Conservation (phyloP, 2,888 invertebrate species). For the Erpobdella octoculata region DNA sequence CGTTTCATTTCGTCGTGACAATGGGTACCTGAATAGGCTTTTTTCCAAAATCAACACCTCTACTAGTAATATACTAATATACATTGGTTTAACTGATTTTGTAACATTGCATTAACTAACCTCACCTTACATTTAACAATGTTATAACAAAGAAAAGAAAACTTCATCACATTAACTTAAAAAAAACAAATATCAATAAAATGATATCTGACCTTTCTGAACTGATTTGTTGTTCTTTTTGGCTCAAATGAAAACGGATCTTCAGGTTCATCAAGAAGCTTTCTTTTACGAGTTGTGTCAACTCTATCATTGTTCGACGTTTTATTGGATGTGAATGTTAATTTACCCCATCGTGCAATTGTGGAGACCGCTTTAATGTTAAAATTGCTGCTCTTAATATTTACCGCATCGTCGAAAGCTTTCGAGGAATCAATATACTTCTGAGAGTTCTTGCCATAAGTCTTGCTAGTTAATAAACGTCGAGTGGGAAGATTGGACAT, state of each 20-base stretch:
- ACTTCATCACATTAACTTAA: too few species aligned
- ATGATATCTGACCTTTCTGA: too few species aligned
- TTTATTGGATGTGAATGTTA: constrained; percentile 20
- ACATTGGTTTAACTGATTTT: too few species aligned
- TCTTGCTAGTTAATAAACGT: constrained; percentile 18
- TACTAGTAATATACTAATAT: too few species aligned
- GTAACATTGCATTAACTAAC: too few species aligned
- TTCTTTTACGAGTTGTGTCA: constrained; percentile 15
- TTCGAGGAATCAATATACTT: constrained; percentile 6
- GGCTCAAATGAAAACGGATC: constrained; percentile 27
- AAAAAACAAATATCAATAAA: too few species aligned
- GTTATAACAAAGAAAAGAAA: too few species aligned
- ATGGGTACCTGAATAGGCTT: too few species aligned
- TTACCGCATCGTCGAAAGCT: constrained; percentile 21
- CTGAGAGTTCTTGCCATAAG: constrained; percentile 8
- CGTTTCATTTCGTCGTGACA: too few species aligned
- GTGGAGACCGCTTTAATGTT: constrained; percentile 20
- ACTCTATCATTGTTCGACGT: background rate
- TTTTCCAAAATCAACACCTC: too few species aligned
- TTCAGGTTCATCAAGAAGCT: constrained; percentile 7
- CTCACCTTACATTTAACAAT: too few species aligned
- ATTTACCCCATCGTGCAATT: constrained; percentile 18
- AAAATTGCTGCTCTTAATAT: constrained; percentile 3
- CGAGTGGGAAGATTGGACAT: constrained; percentile 17
- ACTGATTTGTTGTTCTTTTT: background rate